A percentile compares a stretch with the other conserved stretches of the same genome.
Evolutionary conservation across 2,888 invertebrate genomes (phyloP).

Genomic region (Synergus japonicus): DNA sequence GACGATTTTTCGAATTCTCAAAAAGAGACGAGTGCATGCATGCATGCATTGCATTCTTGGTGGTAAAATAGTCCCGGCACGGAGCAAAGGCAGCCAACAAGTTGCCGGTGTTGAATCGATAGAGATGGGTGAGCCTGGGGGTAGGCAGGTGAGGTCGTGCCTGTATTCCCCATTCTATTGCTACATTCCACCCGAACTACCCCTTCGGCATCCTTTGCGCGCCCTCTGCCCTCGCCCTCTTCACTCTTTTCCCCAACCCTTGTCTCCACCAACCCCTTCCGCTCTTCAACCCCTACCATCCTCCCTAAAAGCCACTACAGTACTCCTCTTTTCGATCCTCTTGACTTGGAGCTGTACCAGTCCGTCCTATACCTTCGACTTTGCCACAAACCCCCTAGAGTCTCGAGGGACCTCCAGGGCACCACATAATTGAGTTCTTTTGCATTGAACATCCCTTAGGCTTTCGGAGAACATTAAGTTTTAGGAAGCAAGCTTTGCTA

Average conservation of each 20-base stretch:
- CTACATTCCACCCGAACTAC: conserved; percentile 46
- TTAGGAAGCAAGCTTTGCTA: not conserved
- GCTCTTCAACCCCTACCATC: conserved; percentile 32
- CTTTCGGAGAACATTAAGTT: conserved; percentile 11
- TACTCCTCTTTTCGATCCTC: conserved; percentile 52
- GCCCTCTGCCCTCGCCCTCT: conserved; percentile 51
- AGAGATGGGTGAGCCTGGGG: conserved; percentile 67
- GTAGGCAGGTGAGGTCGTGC: conserved; percentile 65
- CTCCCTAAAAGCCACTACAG: conserved; percentile 39
- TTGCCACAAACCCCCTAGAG: conserved; percentile 31
- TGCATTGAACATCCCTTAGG: conserved; percentile 49
- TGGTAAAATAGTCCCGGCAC: conserved; percentile 33
- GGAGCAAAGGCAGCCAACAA: conserved; percentile 70
- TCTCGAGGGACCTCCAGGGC: conserved; percentile 46
- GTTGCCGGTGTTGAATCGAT: conserved; percentile 76
- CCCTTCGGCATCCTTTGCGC: conserved; percentile 45
- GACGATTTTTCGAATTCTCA: not conserved
- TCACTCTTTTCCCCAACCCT: conserved; percentile 37
- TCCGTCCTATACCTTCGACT: conserved; percentile 18
- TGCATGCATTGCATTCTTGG: conserved; percentile 19
- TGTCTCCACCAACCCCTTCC: conserved; percentile 43
- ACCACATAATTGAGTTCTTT: conserved; percentile 64
- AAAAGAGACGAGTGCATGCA: not conserved
- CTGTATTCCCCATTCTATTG: conserved; percentile 52
- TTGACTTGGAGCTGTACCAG: not conserved